phyloP scores from a whole-genome alignment of 2,797 vertebrate genomes.

The Rhinella marina region DNA sequence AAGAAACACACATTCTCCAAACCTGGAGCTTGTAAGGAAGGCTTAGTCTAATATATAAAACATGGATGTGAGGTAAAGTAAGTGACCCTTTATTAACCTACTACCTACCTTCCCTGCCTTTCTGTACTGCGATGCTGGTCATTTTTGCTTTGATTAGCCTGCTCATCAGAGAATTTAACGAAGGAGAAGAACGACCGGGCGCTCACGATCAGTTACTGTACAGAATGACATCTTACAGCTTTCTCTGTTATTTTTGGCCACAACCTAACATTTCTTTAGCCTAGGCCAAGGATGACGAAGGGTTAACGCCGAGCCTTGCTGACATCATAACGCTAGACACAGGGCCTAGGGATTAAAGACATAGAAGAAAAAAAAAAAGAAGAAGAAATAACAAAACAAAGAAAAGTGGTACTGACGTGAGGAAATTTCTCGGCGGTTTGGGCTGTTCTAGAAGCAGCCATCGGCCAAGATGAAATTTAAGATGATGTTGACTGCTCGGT shows the following conservation, averaged over 20 bases:
- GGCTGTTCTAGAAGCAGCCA: conserved; percentile 55
- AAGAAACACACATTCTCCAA: no score
- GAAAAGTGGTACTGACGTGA: conserved; percentile 61
- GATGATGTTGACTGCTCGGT: conserved; percentile 58
- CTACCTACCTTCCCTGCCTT: neutral
- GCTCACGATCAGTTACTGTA: neutral
- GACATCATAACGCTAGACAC: conserved; percentile 56
- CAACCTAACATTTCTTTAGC: neutral
- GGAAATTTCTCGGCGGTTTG: conserved; percentile 59
- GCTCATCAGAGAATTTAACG: neutral
- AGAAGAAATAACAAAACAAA: conserved; percentile 54
- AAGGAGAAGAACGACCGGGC: neutral
- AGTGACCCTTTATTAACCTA: no score
- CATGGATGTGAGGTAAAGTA: no score
- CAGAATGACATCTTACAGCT: neutral
- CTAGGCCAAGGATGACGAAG: neutral
- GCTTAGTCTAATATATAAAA: no score
- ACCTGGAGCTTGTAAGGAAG: no score
- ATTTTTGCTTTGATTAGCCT: neutral
- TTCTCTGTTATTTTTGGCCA: neutral
- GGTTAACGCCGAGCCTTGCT: conserved; percentile 37
- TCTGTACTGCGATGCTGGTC: neutral
- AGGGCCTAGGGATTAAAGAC: conserved; percentile 49
- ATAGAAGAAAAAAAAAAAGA: conserved; percentile 21
- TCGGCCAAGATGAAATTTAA: conserved; percentile 61